Evolutionary conservation across 64 coral and sea anemone genomes (phyloP).

Genomic region (Astreopora myriophthalma): DNA sequence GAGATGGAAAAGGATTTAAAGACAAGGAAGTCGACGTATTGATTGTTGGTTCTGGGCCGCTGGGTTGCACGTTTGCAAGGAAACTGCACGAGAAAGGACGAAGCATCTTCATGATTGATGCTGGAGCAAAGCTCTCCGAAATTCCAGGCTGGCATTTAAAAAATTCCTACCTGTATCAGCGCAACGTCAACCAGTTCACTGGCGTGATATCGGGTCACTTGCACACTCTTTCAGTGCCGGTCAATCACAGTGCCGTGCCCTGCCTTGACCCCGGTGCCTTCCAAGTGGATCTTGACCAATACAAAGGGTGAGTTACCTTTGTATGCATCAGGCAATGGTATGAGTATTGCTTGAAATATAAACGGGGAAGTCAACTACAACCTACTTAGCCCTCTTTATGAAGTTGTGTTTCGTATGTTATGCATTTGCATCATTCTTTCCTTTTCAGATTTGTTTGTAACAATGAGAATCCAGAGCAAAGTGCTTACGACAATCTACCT

Average conservation of each 20-base stretch:
- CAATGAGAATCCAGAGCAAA: neutral
- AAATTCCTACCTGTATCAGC: constrained; percentile 17
- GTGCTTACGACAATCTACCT: neutral
- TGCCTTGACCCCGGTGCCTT: constrained; percentile 29
- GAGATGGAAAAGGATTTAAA: no score
- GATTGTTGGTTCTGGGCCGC: neutral
- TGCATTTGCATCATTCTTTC: neutral
- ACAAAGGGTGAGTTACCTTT: neutral
- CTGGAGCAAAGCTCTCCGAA: neutral
- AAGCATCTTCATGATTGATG: neutral
- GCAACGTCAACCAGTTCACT: constrained; percentile 15
- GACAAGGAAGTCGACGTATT: neutral
- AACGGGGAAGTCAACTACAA: no score
- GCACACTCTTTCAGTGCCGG: neutral
- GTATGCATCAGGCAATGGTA: no score
- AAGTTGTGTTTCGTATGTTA: no score
- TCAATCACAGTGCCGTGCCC: neutral
- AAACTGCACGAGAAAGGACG: neutral
- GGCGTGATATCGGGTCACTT: constrained; percentile 34
- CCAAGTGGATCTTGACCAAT: neutral
- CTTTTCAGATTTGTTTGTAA: neutral
- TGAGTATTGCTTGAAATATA: no score
- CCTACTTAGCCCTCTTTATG: neutral
- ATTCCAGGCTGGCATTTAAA: constrained; percentile 26
- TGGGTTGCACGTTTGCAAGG: neutral